Base-by-base conservation (phyloP, 2,888 invertebrate species). In the Mythimna loreyi region DNA sequence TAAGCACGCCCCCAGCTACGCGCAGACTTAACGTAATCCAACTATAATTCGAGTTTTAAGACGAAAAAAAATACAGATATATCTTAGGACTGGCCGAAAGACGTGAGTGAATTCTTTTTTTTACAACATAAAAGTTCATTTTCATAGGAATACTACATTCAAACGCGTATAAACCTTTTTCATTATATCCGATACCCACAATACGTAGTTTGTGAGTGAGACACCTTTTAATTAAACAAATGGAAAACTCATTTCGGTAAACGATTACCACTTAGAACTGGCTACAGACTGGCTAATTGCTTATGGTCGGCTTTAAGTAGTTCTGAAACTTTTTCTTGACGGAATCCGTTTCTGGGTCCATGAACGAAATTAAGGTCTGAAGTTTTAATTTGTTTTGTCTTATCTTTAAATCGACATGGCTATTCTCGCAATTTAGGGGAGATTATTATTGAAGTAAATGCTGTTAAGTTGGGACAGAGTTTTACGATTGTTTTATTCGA, bases 331-430 rank as follows among this genome's bases (percentile, higher is more conserved):
- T 81, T 79, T 83, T 78, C 68, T 68, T 71, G 53, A 36, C 30
- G 36, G 56, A 73, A 78, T 82, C 67, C 69, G 75, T 78, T 78
- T 72, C 67, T 70, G 57, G 25, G 65, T 71, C 61, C 78, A 71
- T 75, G 73, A 71, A 76, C 40, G 68, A 75, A 78, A 84, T 84
- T 73, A 80, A 75, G 67, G 61, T 67, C 61, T 59, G 43, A 77
- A 82, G 73, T 82, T 83, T 84, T 82, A 81, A 81, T 83, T 84
- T 82, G 73, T 82, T 84, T 81, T 71, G 76, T 72, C 63, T 84
- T 82, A 84, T 82, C 84, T 81, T 57, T 62, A 58, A 69, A 82
- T 84, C 70, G 76, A 80, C 66, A 70, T 75, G 71, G 81, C 66
- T 61, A 76, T 66, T 74, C 62, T 64, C 64, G 55, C 62, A 71